These are phyloP conservation scores for Macaria liturata DNA, from an alignment of 2,888 invertebrate genomes.

Conservation along the genomic window DNA sequence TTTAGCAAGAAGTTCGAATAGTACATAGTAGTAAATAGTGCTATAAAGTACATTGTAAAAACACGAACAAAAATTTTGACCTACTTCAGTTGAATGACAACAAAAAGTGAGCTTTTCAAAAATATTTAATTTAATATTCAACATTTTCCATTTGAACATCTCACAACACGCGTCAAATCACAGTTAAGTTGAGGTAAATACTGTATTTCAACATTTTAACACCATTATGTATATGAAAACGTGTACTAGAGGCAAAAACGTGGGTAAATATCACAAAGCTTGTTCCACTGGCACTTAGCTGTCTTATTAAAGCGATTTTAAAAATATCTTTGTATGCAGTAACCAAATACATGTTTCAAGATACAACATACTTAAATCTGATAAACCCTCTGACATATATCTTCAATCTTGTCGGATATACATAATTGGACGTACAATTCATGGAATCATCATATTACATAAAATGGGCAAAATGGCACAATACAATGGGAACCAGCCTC, in stretches of 20 bases:
- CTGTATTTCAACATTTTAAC: slow-evolving; percentile 50
- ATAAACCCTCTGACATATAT: too few relatives aligned
- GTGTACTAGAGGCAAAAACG: slow-evolving; percentile 29
- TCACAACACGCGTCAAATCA: slow-evolving; percentile 68
- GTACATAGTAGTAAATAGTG: neutral
- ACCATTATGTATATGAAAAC: slow-evolving; percentile 38
- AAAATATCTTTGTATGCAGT: slow-evolving; percentile 12
- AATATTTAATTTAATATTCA: slow-evolving; percentile 38
- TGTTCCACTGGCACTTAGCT: slow-evolving; percentile 52
- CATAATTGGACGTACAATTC: too few relatives aligned
- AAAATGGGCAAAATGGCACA: too few relatives aligned
- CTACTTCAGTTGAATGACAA: neutral
- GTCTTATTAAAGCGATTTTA: slow-evolving; percentile 25
- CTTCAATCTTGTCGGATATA: too few relatives aligned
- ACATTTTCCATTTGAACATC: slow-evolving; percentile 48
- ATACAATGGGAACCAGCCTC: too few relatives aligned
- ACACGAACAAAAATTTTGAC: neutral
- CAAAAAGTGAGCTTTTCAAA: slow-evolving; percentile 24
- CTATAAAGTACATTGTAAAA: too few relatives aligned
- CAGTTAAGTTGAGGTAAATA: slow-evolving; percentile 79
- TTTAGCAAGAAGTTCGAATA: neutral
- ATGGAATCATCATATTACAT: too few relatives aligned
- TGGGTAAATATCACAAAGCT: slow-evolving; percentile 47
- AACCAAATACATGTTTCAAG: neutral
- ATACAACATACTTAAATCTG: too few relatives aligned